These are phyloP conservation scores for Campylorhamphus procurvoides DNA, from an alignment of 2,113 vertebrate species.

Conservation along the genomic window DNA sequence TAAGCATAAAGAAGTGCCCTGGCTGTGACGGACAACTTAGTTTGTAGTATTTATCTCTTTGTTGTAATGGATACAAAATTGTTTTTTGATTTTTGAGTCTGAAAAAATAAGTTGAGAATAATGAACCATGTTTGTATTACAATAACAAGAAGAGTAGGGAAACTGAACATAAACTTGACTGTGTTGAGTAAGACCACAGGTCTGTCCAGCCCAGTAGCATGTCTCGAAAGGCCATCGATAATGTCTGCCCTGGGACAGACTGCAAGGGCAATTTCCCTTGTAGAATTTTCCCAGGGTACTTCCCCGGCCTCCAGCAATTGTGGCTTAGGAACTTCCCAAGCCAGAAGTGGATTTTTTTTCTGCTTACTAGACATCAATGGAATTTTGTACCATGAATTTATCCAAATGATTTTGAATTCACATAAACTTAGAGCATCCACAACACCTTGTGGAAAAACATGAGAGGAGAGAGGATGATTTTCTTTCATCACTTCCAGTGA, in stretches of 20 bases:
- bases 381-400: constrained; percentile 15
- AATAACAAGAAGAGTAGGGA: neutral
- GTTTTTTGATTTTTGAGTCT: constrained; percentile 14
- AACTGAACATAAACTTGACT: neutral
- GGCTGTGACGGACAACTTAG: constrained; percentile 14
- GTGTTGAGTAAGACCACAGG: neutral
- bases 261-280: neutral
- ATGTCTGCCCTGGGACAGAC: neutral
- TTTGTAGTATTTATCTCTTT: constrained; percentile 59
- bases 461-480: constrained; percentile 19
- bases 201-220: neutral
- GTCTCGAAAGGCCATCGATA: neutral
- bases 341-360: neutral
- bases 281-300: neutral
- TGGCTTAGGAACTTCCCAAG: constrained; percentile 1
- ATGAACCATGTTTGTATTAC: neutral
- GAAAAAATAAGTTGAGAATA: neutral
- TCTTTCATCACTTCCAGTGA: constrained; percentile 11
- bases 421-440: neutral
- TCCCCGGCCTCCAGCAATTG: neutral
- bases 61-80: neutral
- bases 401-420: neutral
- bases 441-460: constrained; percentile 31
- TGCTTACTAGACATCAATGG: neutral
- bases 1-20: constrained; percentile 25